Evolutionary conservation across 2,888 invertebrate genomes (phyloP).

Genomic region (Nephrotoma appendiculata): DNA sequence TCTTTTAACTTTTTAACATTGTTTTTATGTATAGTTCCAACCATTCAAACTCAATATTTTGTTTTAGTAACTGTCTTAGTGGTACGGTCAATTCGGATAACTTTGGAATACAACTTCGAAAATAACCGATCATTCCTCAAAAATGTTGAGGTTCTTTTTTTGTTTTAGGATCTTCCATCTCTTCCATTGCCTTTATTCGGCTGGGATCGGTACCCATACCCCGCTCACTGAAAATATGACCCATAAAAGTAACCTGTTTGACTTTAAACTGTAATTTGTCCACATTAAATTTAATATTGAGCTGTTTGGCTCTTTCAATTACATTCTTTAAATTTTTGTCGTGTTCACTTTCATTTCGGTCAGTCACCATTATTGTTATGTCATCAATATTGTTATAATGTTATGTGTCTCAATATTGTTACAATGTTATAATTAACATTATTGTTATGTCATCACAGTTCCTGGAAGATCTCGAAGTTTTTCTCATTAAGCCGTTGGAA

Average conservation of each 20-base stretch:
- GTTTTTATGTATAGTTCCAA: constrained; percentile 1
- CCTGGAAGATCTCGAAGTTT: background rate
- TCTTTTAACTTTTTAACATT: constrained; percentile 6
- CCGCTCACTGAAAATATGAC: background rate
- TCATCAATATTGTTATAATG: too few relatives aligned
- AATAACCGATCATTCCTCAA: background rate
- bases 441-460: background rate
- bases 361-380: too few relatives aligned
- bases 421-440: too few relatives aligned
- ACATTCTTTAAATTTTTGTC: background rate
- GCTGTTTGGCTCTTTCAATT: background rate
- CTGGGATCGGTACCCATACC: background rate
- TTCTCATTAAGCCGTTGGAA: background rate
- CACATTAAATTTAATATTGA: background rate
- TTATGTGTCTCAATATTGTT: too few relatives aligned
- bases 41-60: constrained; percentile 7
- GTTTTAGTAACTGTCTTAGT: constrained; percentile 3
- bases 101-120: background rate
- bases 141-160: background rate
- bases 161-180: background rate
- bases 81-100: background rate
- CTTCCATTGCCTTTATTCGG: too few relatives aligned
- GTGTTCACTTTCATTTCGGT: background rate
- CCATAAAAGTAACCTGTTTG: background rate
- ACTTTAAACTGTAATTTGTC: background rate